Percentiles rank a stretch among this genome's conserved stretches.
Conservation (phyloP, 2,113 vertebrate species). For the sheep (Ovis aries) region DNA sequence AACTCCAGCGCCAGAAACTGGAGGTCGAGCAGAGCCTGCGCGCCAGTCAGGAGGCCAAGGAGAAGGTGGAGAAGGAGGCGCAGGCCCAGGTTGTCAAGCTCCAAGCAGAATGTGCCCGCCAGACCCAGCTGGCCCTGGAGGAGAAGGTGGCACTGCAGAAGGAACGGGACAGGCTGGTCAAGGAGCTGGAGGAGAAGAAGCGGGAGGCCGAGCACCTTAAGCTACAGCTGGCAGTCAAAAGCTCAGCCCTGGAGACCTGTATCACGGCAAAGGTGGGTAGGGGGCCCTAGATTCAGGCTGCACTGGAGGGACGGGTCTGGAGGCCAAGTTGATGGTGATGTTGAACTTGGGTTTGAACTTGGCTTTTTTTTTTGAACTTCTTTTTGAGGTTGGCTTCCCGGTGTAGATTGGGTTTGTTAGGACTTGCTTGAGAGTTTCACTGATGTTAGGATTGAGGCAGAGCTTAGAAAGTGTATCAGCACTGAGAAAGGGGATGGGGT, state of each 20-base stretch:
- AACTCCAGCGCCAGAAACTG: conserved; percentile 56
- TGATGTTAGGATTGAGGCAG: background rate
- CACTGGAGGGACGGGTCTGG: accelerated
- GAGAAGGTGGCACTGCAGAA: conserved; percentile 25
- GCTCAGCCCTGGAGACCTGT: conserved; percentile 34
- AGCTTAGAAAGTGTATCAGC: background rate
- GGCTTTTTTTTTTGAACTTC: background rate
- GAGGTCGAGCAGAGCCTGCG: background rate
- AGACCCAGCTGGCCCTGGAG: conserved; percentile 35
- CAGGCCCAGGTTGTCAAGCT: conserved; percentile 24
- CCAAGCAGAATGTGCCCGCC: conserved; percentile 6
- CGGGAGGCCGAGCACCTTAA: background rate
- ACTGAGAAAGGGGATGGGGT: background rate
- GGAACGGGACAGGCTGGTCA: conserved; percentile 22
- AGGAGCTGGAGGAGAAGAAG: conserved; percentile 35
- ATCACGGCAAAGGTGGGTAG: conserved; percentile 58
- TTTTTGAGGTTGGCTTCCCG: background rate
- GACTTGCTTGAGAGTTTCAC: background rate
- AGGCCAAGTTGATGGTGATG: background rate
- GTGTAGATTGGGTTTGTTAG: background rate
- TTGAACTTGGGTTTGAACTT: background rate
- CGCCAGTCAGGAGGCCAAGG: background rate
- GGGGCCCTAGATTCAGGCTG: accelerated
- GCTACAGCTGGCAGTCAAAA: background rate
- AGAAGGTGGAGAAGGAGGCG: background rate